phyloP scores from a whole-genome alignment of 2,797 vertebrate species.

The Microctenopoma steveboyesi region DNA sequence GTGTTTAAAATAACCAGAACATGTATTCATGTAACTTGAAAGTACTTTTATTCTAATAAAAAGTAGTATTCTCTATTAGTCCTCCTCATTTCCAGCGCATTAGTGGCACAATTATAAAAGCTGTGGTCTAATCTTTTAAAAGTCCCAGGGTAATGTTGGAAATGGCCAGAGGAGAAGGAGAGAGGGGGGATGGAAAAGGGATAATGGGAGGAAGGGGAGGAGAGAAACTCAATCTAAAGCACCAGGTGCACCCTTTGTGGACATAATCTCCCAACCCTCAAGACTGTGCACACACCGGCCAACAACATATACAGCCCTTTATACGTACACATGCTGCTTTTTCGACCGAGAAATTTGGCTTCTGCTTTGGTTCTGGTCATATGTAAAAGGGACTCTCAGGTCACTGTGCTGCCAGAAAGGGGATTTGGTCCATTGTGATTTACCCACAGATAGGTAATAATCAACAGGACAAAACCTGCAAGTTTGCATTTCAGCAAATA shows the following conservation, averaged over 20 bases:
- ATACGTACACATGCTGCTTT: conserved; percentile 71
- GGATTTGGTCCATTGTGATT: conserved; percentile 37
- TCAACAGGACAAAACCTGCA: conserved; percentile 33
- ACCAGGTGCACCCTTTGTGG: conserved; percentile 85
- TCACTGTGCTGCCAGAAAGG: conserved; percentile 32
- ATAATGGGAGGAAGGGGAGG: conserved; percentile 73
- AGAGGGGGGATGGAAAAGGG: conserved; percentile 74
- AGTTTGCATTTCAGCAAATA: not conserved
- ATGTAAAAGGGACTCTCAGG: conserved; percentile 60
- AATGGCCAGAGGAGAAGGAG: conserved; percentile 73
- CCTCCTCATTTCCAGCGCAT: conserved; percentile 58
- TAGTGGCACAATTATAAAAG: conserved; percentile 73
- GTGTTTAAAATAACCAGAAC: conserved; percentile 33
- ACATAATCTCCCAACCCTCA: conserved; percentile 82
- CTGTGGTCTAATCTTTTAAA: conserved; percentile 80
- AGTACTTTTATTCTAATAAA: conserved; percentile 41
- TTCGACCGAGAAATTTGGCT: conserved; percentile 57
- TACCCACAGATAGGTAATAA: conserved; percentile 20
- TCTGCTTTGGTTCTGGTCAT: conserved; percentile 47
- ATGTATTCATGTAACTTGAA: conserved; percentile 28
- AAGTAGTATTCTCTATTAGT: conserved; percentile 58
- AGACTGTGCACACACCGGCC: conserved; percentile 71
- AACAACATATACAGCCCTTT: conserved; percentile 67
- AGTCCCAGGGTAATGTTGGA: conserved; percentile 78
- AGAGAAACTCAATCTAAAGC: conserved; percentile 82